Percentiles rank a stretch among this genome's conserved stretches.
Conservation (phyloP, 2,888 invertebrate genomes). For the Watsonalla cultraria region DNA sequence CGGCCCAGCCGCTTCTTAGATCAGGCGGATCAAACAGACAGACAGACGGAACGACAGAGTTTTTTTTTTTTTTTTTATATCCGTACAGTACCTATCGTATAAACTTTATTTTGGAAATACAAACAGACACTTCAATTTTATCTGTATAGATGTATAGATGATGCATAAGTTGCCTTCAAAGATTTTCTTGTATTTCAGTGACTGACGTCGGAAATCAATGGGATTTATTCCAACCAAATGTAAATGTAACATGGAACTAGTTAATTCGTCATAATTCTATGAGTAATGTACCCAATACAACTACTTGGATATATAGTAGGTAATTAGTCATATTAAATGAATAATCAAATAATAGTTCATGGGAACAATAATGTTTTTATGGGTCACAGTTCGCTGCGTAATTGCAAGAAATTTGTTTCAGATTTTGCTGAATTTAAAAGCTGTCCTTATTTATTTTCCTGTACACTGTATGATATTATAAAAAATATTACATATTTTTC, state of each 20-base stretch:
- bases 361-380: conserved; percentile 4
- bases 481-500: no score
- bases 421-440: not conserved
- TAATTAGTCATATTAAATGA: not conserved
- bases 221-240: conserved; percentile 7
- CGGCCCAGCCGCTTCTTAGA: no score
- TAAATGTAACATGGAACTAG: not conserved
- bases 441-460: no score
- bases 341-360: not conserved
- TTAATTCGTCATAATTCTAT: not conserved
- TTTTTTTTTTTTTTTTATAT: no score
- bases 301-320: not conserved
- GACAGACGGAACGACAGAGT: no score
- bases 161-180: no score
- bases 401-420: not conserved
- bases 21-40: no score
- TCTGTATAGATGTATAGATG: no score
- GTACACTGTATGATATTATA: no score
- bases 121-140: no score
- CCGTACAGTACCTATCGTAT: no score
- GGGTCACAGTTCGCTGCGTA: conserved; percentile 3
- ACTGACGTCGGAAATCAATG: conserved; percentile 13
- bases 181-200: conserved; percentile 27
- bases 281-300: not conserved
- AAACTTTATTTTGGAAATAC: no score